Evolutionary conservation across 2,888 invertebrate genomes (phyloP).

Genomic region (Acronicta aceris): DNA sequence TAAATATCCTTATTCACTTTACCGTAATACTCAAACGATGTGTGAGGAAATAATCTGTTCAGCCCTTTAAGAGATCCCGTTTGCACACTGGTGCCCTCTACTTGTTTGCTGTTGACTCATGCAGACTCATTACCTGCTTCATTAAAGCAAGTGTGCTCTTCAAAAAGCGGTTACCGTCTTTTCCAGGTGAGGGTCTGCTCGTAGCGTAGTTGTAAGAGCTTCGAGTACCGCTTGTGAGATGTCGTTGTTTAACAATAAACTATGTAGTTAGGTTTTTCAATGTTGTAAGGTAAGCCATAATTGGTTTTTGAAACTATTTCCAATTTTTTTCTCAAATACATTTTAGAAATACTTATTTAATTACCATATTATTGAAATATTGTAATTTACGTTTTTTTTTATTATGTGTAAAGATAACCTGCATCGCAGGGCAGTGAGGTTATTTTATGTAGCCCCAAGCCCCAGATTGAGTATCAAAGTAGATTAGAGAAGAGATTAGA

Average conservation of each 20-base stretch:
- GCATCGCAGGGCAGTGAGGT: no score
- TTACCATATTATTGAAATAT: no score
- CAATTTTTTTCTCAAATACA: neutral
- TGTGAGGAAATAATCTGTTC: conserved; percentile 41
- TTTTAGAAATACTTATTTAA: neutral
- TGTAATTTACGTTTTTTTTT: no score
- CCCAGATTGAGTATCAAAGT: no score
- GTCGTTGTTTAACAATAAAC: conserved; percentile 43
- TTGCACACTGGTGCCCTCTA: conserved; percentile 54
- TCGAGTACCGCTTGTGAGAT: conserved; percentile 22
- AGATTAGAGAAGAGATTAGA: no score
- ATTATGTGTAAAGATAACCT: no score
- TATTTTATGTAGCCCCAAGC: no score
- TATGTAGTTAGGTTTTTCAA: conserved; percentile 27
- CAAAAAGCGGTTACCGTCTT: conserved; percentile 65
- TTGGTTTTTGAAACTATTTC: conserved; percentile 19
- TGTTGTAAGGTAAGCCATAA: conserved; percentile 21
- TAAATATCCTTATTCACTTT: conserved; percentile 27
- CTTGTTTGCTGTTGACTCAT: conserved; percentile 77
- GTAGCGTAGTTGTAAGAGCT: conserved; percentile 29
- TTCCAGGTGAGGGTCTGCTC: conserved; percentile 41
- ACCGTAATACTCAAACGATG: conserved; percentile 25
- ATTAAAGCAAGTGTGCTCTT: conserved; percentile 79
- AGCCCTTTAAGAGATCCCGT: conserved; percentile 52
- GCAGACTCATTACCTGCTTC: conserved; percentile 82